Evolutionary conservation across 2,797 vertebrate genomes (phyloP).

Genomic region (Enteromius radiatus): DNA sequence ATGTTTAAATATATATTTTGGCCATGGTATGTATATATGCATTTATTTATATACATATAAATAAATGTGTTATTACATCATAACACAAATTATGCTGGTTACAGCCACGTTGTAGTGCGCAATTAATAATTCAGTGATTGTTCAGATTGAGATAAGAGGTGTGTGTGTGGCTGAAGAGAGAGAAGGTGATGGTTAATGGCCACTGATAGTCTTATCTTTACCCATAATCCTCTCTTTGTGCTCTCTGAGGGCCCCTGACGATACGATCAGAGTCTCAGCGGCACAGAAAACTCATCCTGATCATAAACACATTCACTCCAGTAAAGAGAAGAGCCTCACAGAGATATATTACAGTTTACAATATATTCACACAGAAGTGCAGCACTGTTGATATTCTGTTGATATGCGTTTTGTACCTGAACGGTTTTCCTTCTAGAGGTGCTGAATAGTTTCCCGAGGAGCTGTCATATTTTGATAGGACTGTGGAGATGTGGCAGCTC

Average conservation of each 20-base stretch:
- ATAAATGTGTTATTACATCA: no score
- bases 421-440: neutral
- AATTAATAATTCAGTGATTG: slow-evolving; percentile 94
- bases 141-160: slow-evolving; percentile 78
- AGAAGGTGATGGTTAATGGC: slow-evolving; percentile 83
- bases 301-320: neutral
- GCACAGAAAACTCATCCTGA: neutral
- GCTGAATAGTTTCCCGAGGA: neutral
- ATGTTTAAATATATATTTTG: neutral
- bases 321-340: no score
- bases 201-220: slow-evolving; percentile 81
- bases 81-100: slow-evolving; percentile 61
- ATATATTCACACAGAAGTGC: neutral
- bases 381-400: no score
- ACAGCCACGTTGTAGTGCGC: neutral
- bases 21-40: no score
- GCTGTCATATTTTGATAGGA: neutral
- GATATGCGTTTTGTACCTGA: neutral
- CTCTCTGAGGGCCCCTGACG: slow-evolving; percentile 62
- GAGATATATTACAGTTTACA: neutral
- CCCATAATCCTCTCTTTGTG: slow-evolving; percentile 73
- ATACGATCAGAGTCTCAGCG: slow-evolving; percentile 58
- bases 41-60: no score
- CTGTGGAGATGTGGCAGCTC: slow-evolving; percentile 24
- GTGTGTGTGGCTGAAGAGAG: slow-evolving; percentile 66